Percentiles rank a stretch among this genome's conserved stretches.
Evolutionary conservation across 2,797 vertebrate genomes (phyloP).

Genomic region (Acropternis orthonyx): DNA sequence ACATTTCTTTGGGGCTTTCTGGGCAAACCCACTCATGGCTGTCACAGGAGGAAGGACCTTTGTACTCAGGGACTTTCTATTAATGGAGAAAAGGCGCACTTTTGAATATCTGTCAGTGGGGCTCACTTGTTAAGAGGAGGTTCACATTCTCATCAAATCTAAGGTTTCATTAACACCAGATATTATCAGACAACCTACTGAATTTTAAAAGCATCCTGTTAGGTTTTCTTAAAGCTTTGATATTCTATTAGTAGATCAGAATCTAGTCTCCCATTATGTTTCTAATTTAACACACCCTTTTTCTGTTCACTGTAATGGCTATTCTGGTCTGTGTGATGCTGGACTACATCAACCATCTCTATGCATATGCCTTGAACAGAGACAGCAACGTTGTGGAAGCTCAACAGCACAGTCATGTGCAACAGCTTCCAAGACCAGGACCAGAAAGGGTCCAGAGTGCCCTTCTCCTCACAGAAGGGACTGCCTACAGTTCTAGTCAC

Average conservation of each 20-base stretch:
- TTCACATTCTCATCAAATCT: conserved; percentile 20
- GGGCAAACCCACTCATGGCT: neutral
- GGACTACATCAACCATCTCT: neutral
- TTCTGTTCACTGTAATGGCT: neutral
- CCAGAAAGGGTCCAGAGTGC: neutral
- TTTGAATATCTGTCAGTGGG: neutral
- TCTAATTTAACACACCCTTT: neutral
- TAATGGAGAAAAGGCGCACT: neutral
- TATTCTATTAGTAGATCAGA: conserved; percentile 33
- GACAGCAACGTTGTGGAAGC: rapidly evolving
- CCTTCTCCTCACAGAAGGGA: neutral
- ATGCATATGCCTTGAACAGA: neutral
- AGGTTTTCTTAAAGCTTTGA: conserved; percentile 2
- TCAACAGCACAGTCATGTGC: neutral
- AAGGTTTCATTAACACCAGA: conserved; percentile 20
- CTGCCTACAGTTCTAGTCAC: neutral
- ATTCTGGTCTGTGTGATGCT: neutral
- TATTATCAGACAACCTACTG: conserved; percentile 23
- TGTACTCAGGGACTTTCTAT: neutral
- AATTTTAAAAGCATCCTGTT: conserved; percentile 45
- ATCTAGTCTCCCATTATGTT: neutral
- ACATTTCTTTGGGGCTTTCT: conserved; percentile 1
- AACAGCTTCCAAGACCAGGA: neutral
- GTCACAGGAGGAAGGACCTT: neutral
- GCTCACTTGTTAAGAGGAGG: neutral